Base-by-base conservation (phyloP, 1,140 invertebrate genomes). In the Zophobas atratus region DNA sequence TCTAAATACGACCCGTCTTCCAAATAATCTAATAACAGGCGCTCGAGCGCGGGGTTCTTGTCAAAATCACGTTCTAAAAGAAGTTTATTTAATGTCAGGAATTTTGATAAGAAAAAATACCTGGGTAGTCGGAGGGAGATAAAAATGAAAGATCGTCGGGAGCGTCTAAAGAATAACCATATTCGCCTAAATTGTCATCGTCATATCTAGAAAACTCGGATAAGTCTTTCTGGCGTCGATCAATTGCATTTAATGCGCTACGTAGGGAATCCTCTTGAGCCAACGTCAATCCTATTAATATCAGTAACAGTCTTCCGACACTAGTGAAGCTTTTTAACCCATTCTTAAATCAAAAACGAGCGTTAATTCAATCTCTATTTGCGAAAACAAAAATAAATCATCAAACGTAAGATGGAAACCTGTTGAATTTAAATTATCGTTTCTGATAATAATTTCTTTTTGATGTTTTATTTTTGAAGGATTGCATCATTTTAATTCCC, bases 151-250 rank as follows among this genome's bases (percentile, higher is more conserved):
- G 39, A 6, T 83, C 79, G 57, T 83, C 79, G 1, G 74, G 76
- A 38, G 76, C 74, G 38, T 82, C 83, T 70, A 79, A 51, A 56
- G 74, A 48, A 76, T 79, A 80, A 41, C 77, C 79, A 41, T 81
- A 83, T 49, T 83, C 80, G n/a, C 76, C 74, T 70, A 63, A 49
- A 73, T 71, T 70, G 41, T 80, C 76, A 8, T 82, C 79, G 56
- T 83, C 77, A 70, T 81, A 81, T 33, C 63, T 49, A 39, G 53
- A 60, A 70, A 70, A 75, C 8, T 82, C 80, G 35, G 75, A 74
- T 6, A 83, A 77, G 53, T 85, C 82, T 75, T 85, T 83, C 77
- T 89, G 88, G 35, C 88, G 88, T 72, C 87, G 85, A n/a, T 86
- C 84, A 35, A 88, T 82, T 1, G 87, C 87, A 46, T 87, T 85